Conservation (phyloP, 2,797 vertebrate species). For the Chiroxiphia lanceolata region DNA sequence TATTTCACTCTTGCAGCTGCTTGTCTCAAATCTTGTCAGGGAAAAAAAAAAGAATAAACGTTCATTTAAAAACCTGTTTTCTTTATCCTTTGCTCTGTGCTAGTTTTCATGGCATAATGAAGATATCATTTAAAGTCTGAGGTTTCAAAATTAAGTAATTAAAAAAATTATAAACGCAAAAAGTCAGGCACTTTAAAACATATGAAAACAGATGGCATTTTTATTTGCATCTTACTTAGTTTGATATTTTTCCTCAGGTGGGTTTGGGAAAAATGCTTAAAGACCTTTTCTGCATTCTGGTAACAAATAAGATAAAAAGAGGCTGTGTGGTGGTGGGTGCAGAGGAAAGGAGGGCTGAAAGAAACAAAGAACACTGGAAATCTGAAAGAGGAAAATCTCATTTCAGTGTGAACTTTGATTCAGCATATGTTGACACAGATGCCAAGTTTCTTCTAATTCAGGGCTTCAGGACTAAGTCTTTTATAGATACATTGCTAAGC, state of each 20-base stretch:
- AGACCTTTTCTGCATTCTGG: not conserved
- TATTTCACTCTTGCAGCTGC: not conserved
- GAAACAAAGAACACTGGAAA: not conserved
- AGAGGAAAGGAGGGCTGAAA: not conserved
- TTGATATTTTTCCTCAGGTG: slow-evolving; percentile 19
- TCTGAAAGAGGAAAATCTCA: not conserved
- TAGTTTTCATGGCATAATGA: slow-evolving; percentile 27
- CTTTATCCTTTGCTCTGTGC: not conserved
- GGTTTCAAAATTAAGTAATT: slow-evolving; percentile 46
- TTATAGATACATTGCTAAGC: not conserved
- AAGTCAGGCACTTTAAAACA: not conserved
- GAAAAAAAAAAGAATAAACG: not conserved
- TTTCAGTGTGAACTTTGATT: slow-evolving; percentile 11
- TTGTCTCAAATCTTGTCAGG: not conserved
- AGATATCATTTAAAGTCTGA: slow-evolving; percentile 3
- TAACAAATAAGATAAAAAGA: not conserved
- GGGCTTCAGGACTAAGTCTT: not conserved
- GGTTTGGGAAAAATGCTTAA: slow-evolving; percentile 12
- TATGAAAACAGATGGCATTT: slow-evolving; percentile 20
- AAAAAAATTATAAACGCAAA: not conserved
- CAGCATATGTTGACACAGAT: not conserved
- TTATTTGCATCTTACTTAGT: slow-evolving; percentile 43
- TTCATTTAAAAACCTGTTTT: not conserved
- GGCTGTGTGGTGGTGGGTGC: not conserved
- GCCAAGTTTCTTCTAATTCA: not conserved